Base-by-base conservation (phyloP, 2,797 vertebrate species). In the Choloepus didactylus region DNA sequence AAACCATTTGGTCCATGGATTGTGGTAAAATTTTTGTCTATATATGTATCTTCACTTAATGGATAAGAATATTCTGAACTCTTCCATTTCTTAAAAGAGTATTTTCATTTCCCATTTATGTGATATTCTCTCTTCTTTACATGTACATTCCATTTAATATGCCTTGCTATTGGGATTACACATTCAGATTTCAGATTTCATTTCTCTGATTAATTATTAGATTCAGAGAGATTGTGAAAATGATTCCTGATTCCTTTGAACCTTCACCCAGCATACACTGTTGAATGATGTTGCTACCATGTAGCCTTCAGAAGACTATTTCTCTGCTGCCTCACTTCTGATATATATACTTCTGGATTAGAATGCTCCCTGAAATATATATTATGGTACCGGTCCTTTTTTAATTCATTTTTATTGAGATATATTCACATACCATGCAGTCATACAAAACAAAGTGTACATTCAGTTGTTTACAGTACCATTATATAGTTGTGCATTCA, bases 71-170 rank as follows among this genome's bases (percentile, higher is more conserved):
- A 54, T 69, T 5, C 6, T 75, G 18, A 31, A 84, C 15, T 66
- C 83, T 77, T 76, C 21, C 21, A 51, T n/a, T 8, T n/a, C 25
- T 87, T n/a, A 69, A 49, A 81, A 35, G 29, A 38, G 1, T 46
- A 67, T 25, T 87, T 94, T 93, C 38, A 77, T 2, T 77, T 91
- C 12, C 0, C 2, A 21, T 56, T 54, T 67, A 14, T 81, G 25
- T 23, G 11, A 25, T 82, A 75, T 80, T 38, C 25, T 62, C n/a
- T 92, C 84, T 85, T 4, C 25, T 95, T 95, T 85, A 8, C 16
- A 18, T 60, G 10, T 18, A 73, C 54, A 69, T 67, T 91, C 18
- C 56, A 14, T 38, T 31, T 89, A 56, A 77, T 59, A 2, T 9
- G 51, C 16, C 70, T 77, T 62, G 70, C 3, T 16, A 18, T 70